Base-by-base conservation (phyloP, 2,888 invertebrate species). In the Penaeus monodon region DNA sequence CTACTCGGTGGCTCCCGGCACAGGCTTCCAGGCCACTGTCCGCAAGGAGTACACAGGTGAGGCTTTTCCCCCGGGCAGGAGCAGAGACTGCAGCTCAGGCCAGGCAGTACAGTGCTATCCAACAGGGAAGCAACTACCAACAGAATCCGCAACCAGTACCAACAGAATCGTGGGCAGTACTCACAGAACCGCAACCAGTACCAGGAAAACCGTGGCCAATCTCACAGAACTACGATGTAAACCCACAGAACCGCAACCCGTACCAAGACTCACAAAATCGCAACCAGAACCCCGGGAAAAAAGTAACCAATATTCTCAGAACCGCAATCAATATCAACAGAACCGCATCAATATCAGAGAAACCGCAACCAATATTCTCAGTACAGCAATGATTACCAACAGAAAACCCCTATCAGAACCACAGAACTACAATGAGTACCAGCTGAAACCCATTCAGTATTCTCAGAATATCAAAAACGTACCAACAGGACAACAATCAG, bases 21-120 rank as follows among this genome's bases (percentile, higher is more conserved):
- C 85, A 70, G 85, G 85, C 57, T 85, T 85, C 85, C 74, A 83
- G 63, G 83, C 83, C 74, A 76, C 74, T 2, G 83, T 83, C 63
- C 57, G 49, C 65, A 83, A 57, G 76, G 29, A 76, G 22, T 24
- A 27, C 33, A 4, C 49, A 6, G 49, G 57, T 17, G 57, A 57
- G 57, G 57, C 57, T 57, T 20, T 57, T n/a, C n/a, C 57, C 57
- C 17, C 17, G 57, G 57, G 1, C 57, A 57, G 57, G 57, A 57
- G 57, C 57, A 57, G 57, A 57, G 57, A 12, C 57, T 57, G 57
- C 57, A 57, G 17, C 57, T 17, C 57, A 57, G 57, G 57, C 57
- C 57, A 57, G 14, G 57, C 57, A 57, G 57, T 57, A 57, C 57
- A 44, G 44, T 44, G 44, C 44, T 44, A 44, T 44, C 44, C 44